Percentiles rank a stretch among this genome's conserved stretches.
phyloP scores from a whole-genome alignment of 2,113 vertebrate genomes.

The Benitochromis conjunctus region DNA sequence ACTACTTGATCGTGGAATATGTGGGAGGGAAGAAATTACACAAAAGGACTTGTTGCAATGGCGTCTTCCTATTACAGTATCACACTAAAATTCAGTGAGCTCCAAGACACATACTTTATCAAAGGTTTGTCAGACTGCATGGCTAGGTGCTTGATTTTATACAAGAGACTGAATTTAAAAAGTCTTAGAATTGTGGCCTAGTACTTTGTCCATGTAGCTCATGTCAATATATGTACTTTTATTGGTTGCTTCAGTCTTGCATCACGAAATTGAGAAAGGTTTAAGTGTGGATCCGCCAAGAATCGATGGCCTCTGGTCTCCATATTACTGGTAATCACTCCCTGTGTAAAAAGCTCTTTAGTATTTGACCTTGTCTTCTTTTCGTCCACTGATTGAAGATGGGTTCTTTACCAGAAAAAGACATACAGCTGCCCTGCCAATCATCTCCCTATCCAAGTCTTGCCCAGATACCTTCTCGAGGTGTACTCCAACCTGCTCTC shows the following conservation, averaged over 20 bases:
- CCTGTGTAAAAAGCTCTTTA: background rate
- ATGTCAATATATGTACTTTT: background rate
- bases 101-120: background rate
- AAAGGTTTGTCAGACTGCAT: background rate
- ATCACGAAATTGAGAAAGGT: background rate
- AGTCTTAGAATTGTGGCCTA: background rate
- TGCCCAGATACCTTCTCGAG: background rate
- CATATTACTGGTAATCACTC: background rate
- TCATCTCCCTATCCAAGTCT: background rate
- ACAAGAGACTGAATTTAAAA: background rate
- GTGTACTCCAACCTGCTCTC: conserved; percentile 17
- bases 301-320: background rate
- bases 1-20: background rate
- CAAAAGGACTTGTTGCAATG: background rate
- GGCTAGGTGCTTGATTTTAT: background rate
- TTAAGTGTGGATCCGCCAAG: background rate
- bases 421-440: background rate
- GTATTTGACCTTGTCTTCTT: background rate
- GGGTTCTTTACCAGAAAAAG: background rate
- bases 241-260: background rate
- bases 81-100: background rate
- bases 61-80: background rate
- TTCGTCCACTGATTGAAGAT: background rate
- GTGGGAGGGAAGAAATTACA: background rate
- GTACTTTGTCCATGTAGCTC: background rate